These are phyloP conservation scores for Cacoxenus indagator DNA, from an alignment of 2,888 invertebrate species.

Conservation along the genomic window DNA sequence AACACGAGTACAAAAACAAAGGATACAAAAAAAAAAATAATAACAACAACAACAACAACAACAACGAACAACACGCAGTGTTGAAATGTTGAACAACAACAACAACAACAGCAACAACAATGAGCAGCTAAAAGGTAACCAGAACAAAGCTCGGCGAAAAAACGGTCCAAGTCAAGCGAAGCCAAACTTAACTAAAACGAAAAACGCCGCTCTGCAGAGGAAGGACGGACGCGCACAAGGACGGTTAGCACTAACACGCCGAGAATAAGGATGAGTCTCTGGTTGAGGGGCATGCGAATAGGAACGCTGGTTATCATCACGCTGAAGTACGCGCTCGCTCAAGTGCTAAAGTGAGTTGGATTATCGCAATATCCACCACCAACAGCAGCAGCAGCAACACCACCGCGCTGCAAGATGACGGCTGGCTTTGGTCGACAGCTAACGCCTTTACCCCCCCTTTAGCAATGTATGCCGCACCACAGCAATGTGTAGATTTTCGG, in stretches of 20 bases:
- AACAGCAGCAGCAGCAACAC: background rate
- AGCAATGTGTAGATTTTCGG: too few species aligned
- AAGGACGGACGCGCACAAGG: too few species aligned
- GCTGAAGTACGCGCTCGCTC: conserved; percentile 37
- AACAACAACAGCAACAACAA: conserved; percentile 4
- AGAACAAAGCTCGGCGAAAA: conserved; percentile 31
- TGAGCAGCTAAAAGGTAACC: conserved; percentile 18
- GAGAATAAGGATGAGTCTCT: background rate
- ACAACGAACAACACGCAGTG: conserved; percentile 26
- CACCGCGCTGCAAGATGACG: background rate
- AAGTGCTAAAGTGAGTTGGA: conserved; percentile 64
- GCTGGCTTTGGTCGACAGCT: too few species aligned
- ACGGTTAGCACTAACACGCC: background rate
- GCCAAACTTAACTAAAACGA: conserved; percentile 4
- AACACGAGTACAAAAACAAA: background rate
- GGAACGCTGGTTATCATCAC: background rate
- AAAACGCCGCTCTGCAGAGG: background rate
- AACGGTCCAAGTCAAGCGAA: conserved; percentile 34
- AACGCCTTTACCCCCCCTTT: background rate
- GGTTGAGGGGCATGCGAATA: background rate
- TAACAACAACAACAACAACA: conserved; percentile 21
- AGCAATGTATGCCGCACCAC: too few species aligned
- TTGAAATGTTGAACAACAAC: conserved; percentile 36
- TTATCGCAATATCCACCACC: conserved; percentile 34
- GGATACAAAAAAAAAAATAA: background rate